Evolutionary conservation across 2,113 vertebrate species (phyloP).

Genomic region (Paralichthys olivaceus): DNA sequence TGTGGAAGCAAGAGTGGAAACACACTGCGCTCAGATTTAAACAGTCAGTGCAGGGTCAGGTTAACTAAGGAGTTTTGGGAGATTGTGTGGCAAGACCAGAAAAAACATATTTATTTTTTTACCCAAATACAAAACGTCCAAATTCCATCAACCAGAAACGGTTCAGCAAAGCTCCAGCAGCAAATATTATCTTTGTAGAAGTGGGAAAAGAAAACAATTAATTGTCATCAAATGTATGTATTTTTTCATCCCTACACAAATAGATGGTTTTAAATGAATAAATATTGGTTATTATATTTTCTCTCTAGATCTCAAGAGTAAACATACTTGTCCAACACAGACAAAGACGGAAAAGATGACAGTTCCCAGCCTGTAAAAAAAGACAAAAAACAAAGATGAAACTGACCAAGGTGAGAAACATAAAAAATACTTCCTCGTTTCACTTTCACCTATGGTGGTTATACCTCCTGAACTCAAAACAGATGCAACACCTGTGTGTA

Average conservation of each 20-base stretch:
- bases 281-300: not conserved
- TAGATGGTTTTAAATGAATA: no score
- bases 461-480: not conserved
- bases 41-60: not conserved
- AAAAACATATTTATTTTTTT: slow-evolving; percentile 75
- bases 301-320: not conserved
- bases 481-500: slow-evolving; percentile 52
- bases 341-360: slow-evolving; percentile 93
- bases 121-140: slow-evolving; percentile 97
- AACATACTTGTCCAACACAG: slow-evolving; percentile 92
- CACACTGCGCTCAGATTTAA: not conserved
- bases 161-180: slow-evolving; percentile 87
- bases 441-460: slow-evolving; percentile 5
- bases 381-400: not conserved
- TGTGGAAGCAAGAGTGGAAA: no score
- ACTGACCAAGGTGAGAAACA: not conserved
- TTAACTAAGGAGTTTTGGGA: not conserved
- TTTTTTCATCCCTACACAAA: not conserved
- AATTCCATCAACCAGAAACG: slow-evolving; percentile 92
- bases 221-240: not conserved
- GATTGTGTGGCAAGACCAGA: not conserved
- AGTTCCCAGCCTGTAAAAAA: slow-evolving; percentile 88
- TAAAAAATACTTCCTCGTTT: not conserved
- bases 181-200: slow-evolving; percentile 88
- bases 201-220: not conserved